phyloP scores from a whole-genome alignment of 2,797 vertebrate genomes.

The Florisuga fusca region DNA sequence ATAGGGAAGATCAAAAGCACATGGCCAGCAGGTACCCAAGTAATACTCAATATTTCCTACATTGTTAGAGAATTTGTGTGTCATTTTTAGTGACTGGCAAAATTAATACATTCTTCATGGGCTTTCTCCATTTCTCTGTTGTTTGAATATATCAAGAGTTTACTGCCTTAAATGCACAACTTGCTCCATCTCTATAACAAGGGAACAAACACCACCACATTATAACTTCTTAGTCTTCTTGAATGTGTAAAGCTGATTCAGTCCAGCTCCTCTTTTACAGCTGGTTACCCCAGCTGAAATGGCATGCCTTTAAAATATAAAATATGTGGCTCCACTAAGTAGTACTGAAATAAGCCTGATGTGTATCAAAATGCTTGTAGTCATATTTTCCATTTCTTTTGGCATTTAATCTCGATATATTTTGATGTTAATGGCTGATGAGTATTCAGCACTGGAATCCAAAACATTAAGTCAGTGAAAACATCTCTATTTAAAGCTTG shows the following conservation, averaged over 20 bases:
- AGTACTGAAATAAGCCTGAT: not conserved
- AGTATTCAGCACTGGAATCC: conserved; percentile 8
- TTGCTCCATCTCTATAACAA: conserved; percentile 3
- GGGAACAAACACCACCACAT: not conserved
- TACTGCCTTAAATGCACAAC: not conserved
- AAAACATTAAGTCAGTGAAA: conserved; percentile 23
- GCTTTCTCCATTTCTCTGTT: not conserved
- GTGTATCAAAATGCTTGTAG: not conserved
- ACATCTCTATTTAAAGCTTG: conserved; percentile 36
- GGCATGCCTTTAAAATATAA: not conserved
- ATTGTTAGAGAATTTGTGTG: not conserved
- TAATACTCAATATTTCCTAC: not conserved
- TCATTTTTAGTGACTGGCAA: not conserved
- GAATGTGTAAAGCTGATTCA: not conserved
- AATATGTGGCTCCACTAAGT: not conserved
- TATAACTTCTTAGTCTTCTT: not conserved
- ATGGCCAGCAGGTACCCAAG: not conserved
- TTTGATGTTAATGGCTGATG: conserved; percentile 26
- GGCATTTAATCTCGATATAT: conserved; percentile 6
- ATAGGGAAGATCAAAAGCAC: not conserved
- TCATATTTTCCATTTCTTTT: conserved; percentile 41
- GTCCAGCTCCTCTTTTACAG: conserved; percentile 11
- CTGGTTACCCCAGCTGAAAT: not conserved
- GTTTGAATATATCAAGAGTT: not conserved
- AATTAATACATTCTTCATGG: not conserved